Percentiles rank a stretch among this genome's conserved stretches.
phyloP scores from a whole-genome alignment of 2,888 invertebrate species.

The Rhimphoctona megacephalus region DNA sequence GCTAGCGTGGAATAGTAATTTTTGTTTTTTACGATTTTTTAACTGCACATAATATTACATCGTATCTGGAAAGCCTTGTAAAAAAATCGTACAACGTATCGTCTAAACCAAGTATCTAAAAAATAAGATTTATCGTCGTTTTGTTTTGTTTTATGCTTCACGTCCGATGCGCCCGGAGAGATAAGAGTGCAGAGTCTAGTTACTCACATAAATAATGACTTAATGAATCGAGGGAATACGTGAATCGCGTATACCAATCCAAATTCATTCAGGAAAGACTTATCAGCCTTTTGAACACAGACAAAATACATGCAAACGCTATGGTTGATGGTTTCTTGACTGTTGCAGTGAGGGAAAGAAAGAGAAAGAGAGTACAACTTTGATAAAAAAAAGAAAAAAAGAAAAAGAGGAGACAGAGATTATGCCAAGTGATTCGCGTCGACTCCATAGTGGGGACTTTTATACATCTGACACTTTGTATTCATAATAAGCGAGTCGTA shows the following conservation, averaged over 20 bases:
- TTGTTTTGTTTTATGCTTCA: slow-evolving; percentile 48
- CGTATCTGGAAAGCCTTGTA: not conserved
- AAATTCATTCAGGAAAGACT: slow-evolving; percentile 67
- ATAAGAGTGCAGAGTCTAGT: slow-evolving; percentile 31
- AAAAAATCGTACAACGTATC: not conserved
- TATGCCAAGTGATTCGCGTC: slow-evolving; percentile 75
- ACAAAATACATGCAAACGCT: slow-evolving; percentile 5
- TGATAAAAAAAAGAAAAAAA: not conserved
- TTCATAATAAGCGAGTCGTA: slow-evolving; percentile 80
- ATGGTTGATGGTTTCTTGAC: slow-evolving; percentile 30
- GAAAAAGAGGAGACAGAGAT: slow-evolving; percentile 59
- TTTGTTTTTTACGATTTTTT: not conserved
- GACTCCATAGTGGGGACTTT: slow-evolving; percentile 59
- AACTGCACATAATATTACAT: slow-evolving; percentile 1
- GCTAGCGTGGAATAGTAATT: not conserved
- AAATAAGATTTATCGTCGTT: slow-evolving; percentile 23
- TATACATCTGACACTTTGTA: slow-evolving; percentile 76
- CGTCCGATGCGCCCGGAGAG: slow-evolving; percentile 40
- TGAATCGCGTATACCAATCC: slow-evolving; percentile 53
- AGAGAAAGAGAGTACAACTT: slow-evolving; percentile 20
- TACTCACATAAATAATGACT: slow-evolving; percentile 50
- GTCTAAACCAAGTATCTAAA: slow-evolving; percentile 1
- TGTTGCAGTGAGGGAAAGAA: slow-evolving; percentile 31
- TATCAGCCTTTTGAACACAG: slow-evolving; percentile 55
- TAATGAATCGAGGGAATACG: slow-evolving; percentile 42